These are phyloP conservation scores for Gymnoscelis rufifasciata DNA, from an alignment of 2,888 invertebrate genomes.

Conservation along the genomic window DNA sequence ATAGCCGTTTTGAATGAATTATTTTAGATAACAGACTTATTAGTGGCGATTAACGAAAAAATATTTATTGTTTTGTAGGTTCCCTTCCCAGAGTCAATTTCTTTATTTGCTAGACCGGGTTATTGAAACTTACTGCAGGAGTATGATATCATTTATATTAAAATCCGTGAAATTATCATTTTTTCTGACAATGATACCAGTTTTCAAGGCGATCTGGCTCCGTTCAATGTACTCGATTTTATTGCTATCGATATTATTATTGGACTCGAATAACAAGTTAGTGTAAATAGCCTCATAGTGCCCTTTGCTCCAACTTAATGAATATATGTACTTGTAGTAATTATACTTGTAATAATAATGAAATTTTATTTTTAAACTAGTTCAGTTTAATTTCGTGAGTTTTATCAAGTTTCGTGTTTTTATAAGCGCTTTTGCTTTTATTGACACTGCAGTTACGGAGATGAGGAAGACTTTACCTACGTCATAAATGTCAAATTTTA, in stretches of 20 bases:
- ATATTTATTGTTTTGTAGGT: not conserved
- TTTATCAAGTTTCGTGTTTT: not conserved
- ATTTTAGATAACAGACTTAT: not conserved
- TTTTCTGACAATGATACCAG: slow-evolving; percentile 42
- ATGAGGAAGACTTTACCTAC: no score
- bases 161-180: slow-evolving; percentile 30
- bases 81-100: slow-evolving; percentile 1
- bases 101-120: slow-evolving; percentile 13
- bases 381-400: not conserved
- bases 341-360: no score
- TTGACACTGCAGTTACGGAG: no score
- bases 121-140: slow-evolving; percentile 4
- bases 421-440: no score
- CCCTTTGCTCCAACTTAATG: slow-evolving; percentile 9
- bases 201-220: slow-evolving; percentile 65
- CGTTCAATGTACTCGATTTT: slow-evolving; percentile 69
- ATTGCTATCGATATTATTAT: slow-evolving; percentile 43
- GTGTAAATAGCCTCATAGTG: slow-evolving; percentile 28
- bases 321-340: no score
- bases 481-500: no score
- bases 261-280: slow-evolving; percentile 38
- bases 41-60: not conserved
- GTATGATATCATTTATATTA: slow-evolving; percentile 33
- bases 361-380: slow-evolving; percentile 2
- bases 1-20: no score